These are phyloP conservation scores for Andrena bucephala DNA, from an alignment of 2,888 invertebrate species.

Conservation along the genomic window DNA sequence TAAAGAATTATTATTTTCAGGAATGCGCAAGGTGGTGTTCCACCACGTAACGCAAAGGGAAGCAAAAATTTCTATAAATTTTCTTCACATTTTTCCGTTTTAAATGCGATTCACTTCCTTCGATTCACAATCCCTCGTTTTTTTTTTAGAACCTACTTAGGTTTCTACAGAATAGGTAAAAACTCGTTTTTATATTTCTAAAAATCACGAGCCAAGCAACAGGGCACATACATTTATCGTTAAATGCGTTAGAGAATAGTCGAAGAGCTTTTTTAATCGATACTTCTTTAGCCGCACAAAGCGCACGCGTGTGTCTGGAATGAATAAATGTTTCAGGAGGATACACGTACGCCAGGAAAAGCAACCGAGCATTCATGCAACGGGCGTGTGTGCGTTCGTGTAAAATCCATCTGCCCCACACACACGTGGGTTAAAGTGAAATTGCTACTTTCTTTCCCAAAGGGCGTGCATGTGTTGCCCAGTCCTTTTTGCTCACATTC, in stretches of 20 bases:
- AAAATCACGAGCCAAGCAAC: not conserved
- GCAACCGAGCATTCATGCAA: not conserved
- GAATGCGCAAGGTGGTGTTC: too few species aligned
- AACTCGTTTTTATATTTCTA: not conserved
- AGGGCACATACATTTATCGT: not conserved
- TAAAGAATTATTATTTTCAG: too few species aligned
- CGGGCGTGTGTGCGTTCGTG: not conserved
- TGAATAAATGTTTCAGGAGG: conserved; percentile 9
- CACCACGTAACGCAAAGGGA: too few species aligned
- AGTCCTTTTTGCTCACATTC: not conserved
- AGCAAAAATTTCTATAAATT: too few species aligned
- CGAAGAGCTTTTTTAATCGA: conserved; percentile 4
- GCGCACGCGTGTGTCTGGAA: conserved; percentile 1
- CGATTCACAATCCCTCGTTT: too few species aligned
- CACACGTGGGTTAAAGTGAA: conserved; percentile 1
- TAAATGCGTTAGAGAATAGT: conserved; percentile 1
- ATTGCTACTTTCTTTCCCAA: conserved; percentile 19
- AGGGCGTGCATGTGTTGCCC: conserved; percentile 8
- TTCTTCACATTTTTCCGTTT: too few species aligned
- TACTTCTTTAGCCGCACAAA: conserved; percentile 4
- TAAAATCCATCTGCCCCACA: not conserved
- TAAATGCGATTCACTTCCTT: too few species aligned
- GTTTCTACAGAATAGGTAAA: not conserved
- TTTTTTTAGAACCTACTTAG: too few species aligned
- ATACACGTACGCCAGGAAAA: not conserved